A percentile compares a stretch with the other conserved stretches of the same genome.
Evolutionary conservation across 1,140 invertebrate species (phyloP).

Genomic region (Anthonomus grandis): DNA sequence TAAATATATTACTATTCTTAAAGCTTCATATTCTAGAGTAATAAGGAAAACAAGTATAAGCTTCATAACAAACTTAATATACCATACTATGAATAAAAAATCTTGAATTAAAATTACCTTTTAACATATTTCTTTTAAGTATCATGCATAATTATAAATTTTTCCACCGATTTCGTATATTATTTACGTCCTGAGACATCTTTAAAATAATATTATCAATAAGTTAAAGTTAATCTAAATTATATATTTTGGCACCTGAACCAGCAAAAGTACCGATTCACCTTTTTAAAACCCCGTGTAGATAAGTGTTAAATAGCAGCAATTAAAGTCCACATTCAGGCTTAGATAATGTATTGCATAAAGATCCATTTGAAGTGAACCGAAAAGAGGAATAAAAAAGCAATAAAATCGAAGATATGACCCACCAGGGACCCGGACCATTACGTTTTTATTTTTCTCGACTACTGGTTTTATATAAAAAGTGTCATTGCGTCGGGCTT

Average conservation of each 20-base stretch:
- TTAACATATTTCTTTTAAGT: too few species aligned
- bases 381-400: constrained; percentile 36
- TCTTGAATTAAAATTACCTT: too few species aligned
- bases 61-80: too few species aligned
- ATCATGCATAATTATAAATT: too few species aligned
- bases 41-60: too few species aligned
- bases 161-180: too few species aligned
- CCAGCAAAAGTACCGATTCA: constrained; percentile 8
- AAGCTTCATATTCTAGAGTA: too few species aligned
- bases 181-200: too few species aligned
- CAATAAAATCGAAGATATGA: constrained; percentile 36
- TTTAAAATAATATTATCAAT: too few species aligned
- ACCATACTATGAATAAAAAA: too few species aligned
- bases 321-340: constrained; percentile 31
- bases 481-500: constrained; percentile 42
- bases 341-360: constrained; percentile 36
- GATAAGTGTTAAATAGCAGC: constrained; percentile 25
- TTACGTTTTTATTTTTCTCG: constrained; percentile 40
- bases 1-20: too few species aligned
- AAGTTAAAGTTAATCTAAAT: too few species aligned
- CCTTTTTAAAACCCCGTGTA: constrained; percentile 6
- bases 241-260: constrained; percentile 3
- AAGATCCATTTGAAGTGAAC: constrained; percentile 31
- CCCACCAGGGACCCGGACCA: constrained; percentile 26
- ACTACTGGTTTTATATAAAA: constrained; percentile 49